Evolutionary conservation across 2,113 vertebrate species (phyloP), one percentile per base, ranked within the genome.

Genomic region (Ranitomeya variabilis): DNA sequence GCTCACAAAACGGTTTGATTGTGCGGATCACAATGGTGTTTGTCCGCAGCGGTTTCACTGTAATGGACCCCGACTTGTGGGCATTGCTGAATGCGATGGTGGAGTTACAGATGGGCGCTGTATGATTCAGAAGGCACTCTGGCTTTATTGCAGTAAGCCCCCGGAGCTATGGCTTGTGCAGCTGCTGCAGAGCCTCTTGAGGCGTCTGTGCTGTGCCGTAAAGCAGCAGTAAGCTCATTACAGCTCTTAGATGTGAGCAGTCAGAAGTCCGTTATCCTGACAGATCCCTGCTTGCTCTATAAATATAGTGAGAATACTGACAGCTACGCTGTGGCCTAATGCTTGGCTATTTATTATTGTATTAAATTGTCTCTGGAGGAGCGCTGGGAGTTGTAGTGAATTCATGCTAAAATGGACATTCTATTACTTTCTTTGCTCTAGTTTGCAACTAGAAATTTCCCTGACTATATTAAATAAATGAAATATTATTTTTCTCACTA

Each of bases 1-100:
- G 59, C 87, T 80, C 26, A 31, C 69, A 85, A 85, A 79, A 79
- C 82, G 4, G 26, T 85, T 55, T 77, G 69, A 77, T 89, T 89
- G 87, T 89, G 87, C 79, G 31, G 82, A 55, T 89, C 67, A 85
- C 76, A 85, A 79, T 89, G 62, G 45, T 45, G 81, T 85, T 85
- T 85, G 71, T 89, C 73, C 19, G 71, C 45, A 55, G 73, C 52
- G 16, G 73, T 54, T 77, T 85, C 52, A 18, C 45, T 69, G 21
- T 57, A 45, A 60, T 51, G 45, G 12, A 31, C 11, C 52, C 52
- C 2, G 8, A 78, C 19, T 55, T 21, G 51, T 14, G 77, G n/a
- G 11, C 77, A 80, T 80, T 26, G 21, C 6, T 16, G 54, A 60
- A 19, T 59, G 31, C 18, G 31, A 57, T 23, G 8, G 15, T 59